Evolutionary conservation across 1,140 invertebrate genomes (phyloP), one percentile per base, ranked within the genome.

Genomic region (Linepithema humile): DNA sequence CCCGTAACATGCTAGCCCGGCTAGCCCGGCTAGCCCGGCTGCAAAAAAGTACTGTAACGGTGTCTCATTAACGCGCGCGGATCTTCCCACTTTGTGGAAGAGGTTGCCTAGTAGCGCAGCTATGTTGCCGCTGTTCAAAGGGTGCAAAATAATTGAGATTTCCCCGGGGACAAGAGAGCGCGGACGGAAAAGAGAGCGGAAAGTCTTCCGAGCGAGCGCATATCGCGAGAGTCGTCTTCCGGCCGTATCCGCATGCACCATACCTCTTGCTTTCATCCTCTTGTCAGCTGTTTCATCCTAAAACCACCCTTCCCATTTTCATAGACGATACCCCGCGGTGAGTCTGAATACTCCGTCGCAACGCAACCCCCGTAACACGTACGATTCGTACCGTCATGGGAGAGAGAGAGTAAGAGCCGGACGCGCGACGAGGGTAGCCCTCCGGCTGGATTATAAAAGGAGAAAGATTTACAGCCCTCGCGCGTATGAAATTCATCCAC

Each of bases 401-500:
- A 53, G 40, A 83, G 62, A 74, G 26, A 53, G 17, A 82, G 84
- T 73, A 9, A 70, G 57, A 59, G 10, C 15, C 15, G 55, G 40
- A 69, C 17, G 43, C 20, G n/a, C 10, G 2, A 9, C 35, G 32
- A n/a, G 53, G 70, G 29, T 78, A n/a, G n/a, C 72, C 62, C 72
- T 32, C 26, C 55, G 38, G 55, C 38, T 62, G 75, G 80, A 89
- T 83, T 83, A 82, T 87, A 89, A 86, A 89, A 88, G 86, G 64
- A 86, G 70, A 89, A 89, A 91, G 90, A 91, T 90, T 91, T 88
- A 84, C 86, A 90, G 85, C 89, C 89, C 89, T 90, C 85, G n/a
- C n/a, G n/a, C n/a, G 83, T 90, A 90, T 89, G 89, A 89, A 88
- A 91, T 90, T 90, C 90, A 90, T 91, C 85, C 87, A 85, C 85